Base-by-base conservation (phyloP, 1,140 invertebrate species). In the Aphelinus certus region DNA sequence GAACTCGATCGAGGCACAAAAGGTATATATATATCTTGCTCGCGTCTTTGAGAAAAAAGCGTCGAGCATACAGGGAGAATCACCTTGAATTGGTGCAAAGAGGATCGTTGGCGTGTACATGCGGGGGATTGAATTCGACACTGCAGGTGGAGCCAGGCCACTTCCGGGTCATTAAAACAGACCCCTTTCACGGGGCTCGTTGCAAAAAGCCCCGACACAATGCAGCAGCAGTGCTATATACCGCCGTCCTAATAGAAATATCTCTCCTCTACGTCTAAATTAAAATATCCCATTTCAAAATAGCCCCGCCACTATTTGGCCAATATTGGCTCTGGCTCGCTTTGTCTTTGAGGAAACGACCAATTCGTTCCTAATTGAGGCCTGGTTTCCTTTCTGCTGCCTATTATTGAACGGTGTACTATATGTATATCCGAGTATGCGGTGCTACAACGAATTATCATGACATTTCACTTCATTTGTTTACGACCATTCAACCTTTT, bases 91-190 rank as follows among this genome's bases (percentile, higher is more conserved):
- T 26, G 26, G 26, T 26, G 26, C 26, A 26, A 26, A 26, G 26
- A 26, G 26, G 26, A 26, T 26, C 26, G 26, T 26, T 26, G 26
- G 26, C 26, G 26, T 26, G 26, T 26, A 26, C 26, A 26, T 26
- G 26, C 55, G 26, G 26, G 76, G 77, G 82, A 84, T 81, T 77
- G 77, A 82, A 85, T 80, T 79, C 79, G 80, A 82, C 77, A 84
- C 80, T 81, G 62, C 73, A 71, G 81, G 81, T 80, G 82, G 80
- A 80, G 84, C 78, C 78, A 70, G 79, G 80, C 71, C 77, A 79
- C 81, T 84, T 86, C 83, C 84, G 83, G 84, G 80, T 81, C 82
- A 84, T 86, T 86, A 86, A 84, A 83, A 82, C 80, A 82, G 84
- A 82, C 70, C 76, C 77, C 67, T 84, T 63, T 83, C 81, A 81